These are phyloP conservation scores for Heterodera schachtii DNA, from an alignment of 1,140 invertebrate species.

Conservation along the genomic window DNA sequence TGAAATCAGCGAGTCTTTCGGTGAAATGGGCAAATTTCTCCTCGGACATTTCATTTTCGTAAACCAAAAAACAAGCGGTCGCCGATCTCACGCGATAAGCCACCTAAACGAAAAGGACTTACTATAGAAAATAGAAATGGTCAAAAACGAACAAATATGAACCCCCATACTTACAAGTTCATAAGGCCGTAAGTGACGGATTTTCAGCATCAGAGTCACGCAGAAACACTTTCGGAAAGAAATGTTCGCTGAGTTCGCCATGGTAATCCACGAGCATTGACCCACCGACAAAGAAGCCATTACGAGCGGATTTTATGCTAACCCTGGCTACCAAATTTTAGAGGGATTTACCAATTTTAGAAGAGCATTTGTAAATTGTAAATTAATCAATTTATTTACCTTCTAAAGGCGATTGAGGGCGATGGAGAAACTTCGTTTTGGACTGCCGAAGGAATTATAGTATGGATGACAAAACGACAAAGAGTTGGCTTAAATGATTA, in stretches of 20 bases:
- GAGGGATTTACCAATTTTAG: neutral
- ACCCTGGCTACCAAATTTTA: conserved; percentile 2
- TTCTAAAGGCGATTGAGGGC: neutral
- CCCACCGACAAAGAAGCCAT: conserved; percentile 42
- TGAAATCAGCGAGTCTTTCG: conserved; percentile 29
- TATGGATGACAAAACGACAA: conserved; percentile 41
- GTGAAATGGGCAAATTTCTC: conserved; percentile 33
- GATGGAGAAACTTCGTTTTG: conserved; percentile 39
- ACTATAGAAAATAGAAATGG: neutral
- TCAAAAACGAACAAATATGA: neutral
- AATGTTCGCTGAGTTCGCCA: conserved; percentile 34
- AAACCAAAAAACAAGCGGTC: conserved; percentile 42
- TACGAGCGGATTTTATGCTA: neutral
- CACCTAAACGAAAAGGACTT: conserved; percentile 26
- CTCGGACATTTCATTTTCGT: neutral
- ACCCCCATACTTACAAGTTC: conserved; percentile 20
- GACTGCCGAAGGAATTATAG: conserved; percentile 38
- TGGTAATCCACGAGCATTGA: conserved; percentile 33
- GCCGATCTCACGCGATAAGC: conserved; percentile 42
- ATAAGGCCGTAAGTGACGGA: neutral
- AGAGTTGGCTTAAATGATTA: conserved; percentile 8
- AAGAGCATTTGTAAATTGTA: too few species aligned
- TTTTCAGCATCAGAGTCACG: neutral
- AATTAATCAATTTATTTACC: neutral
- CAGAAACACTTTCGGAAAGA: conserved; percentile 41